Conservation (phyloP, 2,888 invertebrate species). For the Catonia carolina region DNA sequence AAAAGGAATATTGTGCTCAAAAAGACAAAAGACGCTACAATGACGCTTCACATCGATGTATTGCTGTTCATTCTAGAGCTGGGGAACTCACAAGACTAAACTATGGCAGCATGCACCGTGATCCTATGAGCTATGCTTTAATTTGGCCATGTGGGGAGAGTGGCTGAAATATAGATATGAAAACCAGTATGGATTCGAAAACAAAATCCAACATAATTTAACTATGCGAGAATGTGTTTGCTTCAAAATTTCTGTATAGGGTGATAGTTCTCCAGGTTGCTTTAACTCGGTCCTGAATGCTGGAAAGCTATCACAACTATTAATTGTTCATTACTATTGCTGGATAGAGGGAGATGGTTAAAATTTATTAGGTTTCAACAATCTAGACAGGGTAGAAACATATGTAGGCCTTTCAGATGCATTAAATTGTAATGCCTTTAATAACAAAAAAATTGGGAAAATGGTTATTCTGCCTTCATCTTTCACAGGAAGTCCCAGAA, state of each 20-base stretch:
- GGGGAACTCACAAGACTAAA: too few species aligned
- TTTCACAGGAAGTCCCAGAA: conserved; percentile 13
- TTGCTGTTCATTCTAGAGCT: too few species aligned
- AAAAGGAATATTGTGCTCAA: too few species aligned
- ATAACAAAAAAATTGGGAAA: conserved; percentile 4
- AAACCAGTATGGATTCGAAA: neutral
- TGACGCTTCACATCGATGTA: too few species aligned
- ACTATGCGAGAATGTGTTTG: conserved; percentile 16
- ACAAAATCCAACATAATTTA: conserved; percentile 2
- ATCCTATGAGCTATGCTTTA: neutral
- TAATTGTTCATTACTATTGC: conserved; percentile 18
- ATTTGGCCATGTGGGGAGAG: conserved; percentile 3
- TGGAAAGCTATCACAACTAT: conserved; percentile 21
- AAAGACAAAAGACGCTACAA: too few species aligned
- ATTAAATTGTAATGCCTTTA: neutral
- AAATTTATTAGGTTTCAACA: conserved; percentile 11
- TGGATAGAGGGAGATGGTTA: conserved; percentile 17
- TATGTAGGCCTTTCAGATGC: conserved; percentile 19
- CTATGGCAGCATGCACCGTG: too few species aligned
- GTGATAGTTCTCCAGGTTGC: conserved; percentile 4
- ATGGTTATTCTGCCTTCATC: conserved; percentile 17
- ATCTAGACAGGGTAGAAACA: conserved; percentile 16
- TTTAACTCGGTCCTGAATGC: conserved; percentile 21
- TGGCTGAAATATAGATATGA: neutral
- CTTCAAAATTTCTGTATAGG: neutral